These are phyloP conservation scores for Sardinella longiceps DNA, from an alignment of 2,797 vertebrate genomes.

Conservation along the genomic window DNA sequence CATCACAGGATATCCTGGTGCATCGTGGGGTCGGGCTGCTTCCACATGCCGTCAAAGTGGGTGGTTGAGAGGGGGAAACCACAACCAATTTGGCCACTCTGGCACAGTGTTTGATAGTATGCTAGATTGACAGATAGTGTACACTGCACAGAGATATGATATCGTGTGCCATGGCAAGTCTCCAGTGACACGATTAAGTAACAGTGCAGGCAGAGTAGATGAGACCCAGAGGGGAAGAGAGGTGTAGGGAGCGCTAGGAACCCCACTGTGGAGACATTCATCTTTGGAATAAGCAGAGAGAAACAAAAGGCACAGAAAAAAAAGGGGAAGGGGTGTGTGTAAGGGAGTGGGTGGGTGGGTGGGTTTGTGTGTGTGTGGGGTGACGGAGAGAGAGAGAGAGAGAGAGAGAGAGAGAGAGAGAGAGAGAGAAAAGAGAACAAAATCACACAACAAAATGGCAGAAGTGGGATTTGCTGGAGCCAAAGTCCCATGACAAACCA, in stretches of 20 bases:
- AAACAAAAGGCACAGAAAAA: conserved; percentile 67
- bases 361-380: too few relatives aligned
- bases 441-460: conserved; percentile 73
- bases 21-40: conserved; percentile 55
- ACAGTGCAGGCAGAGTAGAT: conserved; percentile 10
- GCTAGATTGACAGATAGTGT: conserved; percentile 25
- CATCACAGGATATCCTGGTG: conserved; percentile 52
- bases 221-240: conserved; percentile 59
- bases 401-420: conserved; percentile 43
- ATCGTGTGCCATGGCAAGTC: conserved; percentile 63
- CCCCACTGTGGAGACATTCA: conserved; percentile 73
- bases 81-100: conserved; percentile 75
- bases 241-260: conserved; percentile 55
- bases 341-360: neutral
- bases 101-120: conserved; percentile 66
- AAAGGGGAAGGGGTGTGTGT: neutral
- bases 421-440: conserved; percentile 46
- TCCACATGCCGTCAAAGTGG: conserved; percentile 51
- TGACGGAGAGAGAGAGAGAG: conserved; percentile 13
- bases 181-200: conserved; percentile 39
- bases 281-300: conserved; percentile 60
- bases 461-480: conserved; percentile 81
- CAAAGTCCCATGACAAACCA: conserved; percentile 83
- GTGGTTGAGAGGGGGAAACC: conserved; percentile 59
- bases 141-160: conserved; percentile 54